These are phyloP conservation scores for Pteromalus puparum DNA, from an alignment of 1,140 invertebrate species.

Conservation along the genomic window DNA sequence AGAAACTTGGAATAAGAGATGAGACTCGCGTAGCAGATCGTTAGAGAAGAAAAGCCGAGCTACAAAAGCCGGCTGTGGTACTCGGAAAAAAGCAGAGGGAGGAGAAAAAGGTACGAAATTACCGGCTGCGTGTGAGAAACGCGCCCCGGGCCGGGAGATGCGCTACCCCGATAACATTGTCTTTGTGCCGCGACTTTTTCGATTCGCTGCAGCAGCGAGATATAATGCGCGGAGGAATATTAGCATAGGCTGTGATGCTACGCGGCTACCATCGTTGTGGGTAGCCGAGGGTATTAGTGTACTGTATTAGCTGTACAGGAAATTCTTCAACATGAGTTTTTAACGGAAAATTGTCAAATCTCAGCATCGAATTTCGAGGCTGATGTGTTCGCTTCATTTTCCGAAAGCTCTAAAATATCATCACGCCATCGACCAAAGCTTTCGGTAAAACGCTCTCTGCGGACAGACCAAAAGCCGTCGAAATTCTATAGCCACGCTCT, in stretches of 20 bases:
- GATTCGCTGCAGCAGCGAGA: neutral
- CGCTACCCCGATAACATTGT: conserved; percentile 35
- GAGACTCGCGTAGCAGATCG: neutral
- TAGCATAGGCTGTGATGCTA: conserved; percentile 2
- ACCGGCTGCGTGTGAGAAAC: conserved; percentile 19
- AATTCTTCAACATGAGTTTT: too few relatives aligned
- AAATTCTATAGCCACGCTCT: neutral
- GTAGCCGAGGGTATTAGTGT: neutral
- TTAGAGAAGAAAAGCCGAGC: conserved; percentile 26
- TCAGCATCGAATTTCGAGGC: too few relatives aligned
- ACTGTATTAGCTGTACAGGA: neutral
- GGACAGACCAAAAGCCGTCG: neutral
- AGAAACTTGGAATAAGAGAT: neutral
- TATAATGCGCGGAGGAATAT: neutral
- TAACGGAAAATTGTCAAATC: too few relatives aligned
- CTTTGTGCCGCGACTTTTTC: conserved; percentile 15
- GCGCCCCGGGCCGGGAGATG: neutral
- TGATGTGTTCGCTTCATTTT: too few relatives aligned
- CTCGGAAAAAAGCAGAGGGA: conserved; percentile 15
- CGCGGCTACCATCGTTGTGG: neutral
- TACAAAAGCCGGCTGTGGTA: neutral
- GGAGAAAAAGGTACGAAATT: neutral
- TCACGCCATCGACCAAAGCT: neutral
- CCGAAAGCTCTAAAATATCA: too few relatives aligned
- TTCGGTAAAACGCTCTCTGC: neutral